phyloP scores from a whole-genome alignment of 2,888 invertebrate species.

The Frankliniella fusca region DNA sequence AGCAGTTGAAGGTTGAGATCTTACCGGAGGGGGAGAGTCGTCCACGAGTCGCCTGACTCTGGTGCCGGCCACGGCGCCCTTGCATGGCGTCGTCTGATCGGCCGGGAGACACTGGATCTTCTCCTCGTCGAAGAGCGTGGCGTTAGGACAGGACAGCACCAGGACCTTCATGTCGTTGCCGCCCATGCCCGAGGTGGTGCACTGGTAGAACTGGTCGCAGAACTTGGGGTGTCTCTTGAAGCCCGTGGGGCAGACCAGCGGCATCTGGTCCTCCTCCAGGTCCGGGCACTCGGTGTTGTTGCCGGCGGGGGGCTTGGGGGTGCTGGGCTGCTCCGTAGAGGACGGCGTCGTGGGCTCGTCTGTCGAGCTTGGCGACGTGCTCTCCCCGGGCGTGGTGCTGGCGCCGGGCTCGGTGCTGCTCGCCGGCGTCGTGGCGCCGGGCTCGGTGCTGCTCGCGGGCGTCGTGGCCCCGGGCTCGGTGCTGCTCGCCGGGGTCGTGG shows the following conservation, averaged over 20 bases:
- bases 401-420: background rate
- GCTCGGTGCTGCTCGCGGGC: background rate
- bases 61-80: constrained; percentile 37
- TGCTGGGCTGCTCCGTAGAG: background rate
- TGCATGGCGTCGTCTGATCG: constrained; percentile 45
- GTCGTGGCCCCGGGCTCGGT: constrained; percentile 34
- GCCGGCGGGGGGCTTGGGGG: constrained; percentile 28
- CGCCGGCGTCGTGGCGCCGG: constrained; percentile 11
- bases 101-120: constrained; percentile 68
- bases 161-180: constrained; percentile 69
- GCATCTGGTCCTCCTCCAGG: constrained; percentile 64
- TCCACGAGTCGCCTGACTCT: constrained; percentile 46
- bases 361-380: constrained; percentile 19
- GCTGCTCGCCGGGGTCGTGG: constrained; percentile 34
- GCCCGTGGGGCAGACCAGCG: constrained; percentile 74
- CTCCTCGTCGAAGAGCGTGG: constrained; percentile 69
- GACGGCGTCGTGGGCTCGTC: constrained; percentile 28
- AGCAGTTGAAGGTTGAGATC: constrained; percentile 40
- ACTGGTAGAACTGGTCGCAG: constrained; percentile 81
- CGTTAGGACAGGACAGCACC: constrained; percentile 70
- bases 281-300: constrained; percentile 50
- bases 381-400: constrained; percentile 26
- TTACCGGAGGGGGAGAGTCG: constrained; percentile 58
- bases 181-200: constrained; percentile 58
- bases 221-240: constrained; percentile 77